Conservation (phyloP, 2,888 invertebrate genomes). For the Temnothorax rugatulus region DNA sequence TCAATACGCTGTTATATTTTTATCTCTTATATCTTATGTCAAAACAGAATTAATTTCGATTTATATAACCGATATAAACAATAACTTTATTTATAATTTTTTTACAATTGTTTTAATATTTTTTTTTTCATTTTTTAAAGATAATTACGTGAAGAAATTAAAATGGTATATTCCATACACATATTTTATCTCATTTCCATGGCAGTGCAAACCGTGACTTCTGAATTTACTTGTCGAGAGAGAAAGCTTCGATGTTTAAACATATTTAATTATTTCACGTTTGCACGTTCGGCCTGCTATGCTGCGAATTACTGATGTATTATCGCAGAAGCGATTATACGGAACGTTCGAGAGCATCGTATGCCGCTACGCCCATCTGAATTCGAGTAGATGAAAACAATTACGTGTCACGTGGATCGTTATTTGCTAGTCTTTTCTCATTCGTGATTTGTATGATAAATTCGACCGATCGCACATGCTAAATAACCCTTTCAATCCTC, state of each 20-base stretch:
- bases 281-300: neutral
- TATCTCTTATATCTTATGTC: neutral
- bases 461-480: neutral
- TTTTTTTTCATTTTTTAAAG: neutral
- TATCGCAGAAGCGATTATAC: constrained; percentile 52
- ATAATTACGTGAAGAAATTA: neutral
- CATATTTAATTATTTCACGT: constrained; percentile 15
- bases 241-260: neutral
- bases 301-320: constrained; percentile 26
- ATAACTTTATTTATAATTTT: neutral
- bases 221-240: neutral
- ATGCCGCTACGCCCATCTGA: constrained; percentile 58
- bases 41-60: neutral
- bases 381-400: constrained; percentile 60
- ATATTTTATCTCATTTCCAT: constrained; percentile 16
- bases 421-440: constrained; percentile 47
- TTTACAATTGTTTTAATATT: neutral
- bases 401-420: constrained; percentile 45
- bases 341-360: constrained; percentile 47
- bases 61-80: neutral
- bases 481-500: neutral
- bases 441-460: constrained; percentile 48
- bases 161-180: neutral
- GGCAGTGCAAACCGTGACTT: neutral
- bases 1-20: constrained; percentile 1